A percentile compares a stretch with the other conserved stretches of the same genome.
Evolutionary conservation across 2,888 invertebrate species (phyloP).

Genomic region (Patella caerulea): DNA sequence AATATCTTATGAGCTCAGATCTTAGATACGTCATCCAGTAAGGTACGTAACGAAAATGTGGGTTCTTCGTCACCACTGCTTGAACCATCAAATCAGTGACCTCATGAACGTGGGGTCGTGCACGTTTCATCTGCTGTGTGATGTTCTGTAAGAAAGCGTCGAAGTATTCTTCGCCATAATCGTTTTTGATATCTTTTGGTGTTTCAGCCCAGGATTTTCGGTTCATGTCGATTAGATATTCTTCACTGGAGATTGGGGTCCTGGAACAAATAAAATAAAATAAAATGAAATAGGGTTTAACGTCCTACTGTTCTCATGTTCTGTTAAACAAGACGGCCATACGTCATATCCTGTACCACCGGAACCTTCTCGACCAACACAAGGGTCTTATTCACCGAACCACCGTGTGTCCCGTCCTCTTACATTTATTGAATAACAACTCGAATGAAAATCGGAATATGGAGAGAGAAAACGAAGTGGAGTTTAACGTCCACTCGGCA

Average conservation of each 20-base stretch:
- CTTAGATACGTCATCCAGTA: slow-evolving; percentile 53
- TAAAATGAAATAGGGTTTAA: too few relatives aligned
- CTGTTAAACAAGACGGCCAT: too few relatives aligned
- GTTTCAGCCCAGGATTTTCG: slow-evolving; percentile 64
- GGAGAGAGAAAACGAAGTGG: too few relatives aligned
- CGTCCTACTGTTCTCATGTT: too few relatives aligned
- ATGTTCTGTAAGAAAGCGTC: slow-evolving; percentile 59
- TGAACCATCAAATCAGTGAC: slow-evolving; percentile 60
- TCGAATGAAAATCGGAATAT: too few relatives aligned
- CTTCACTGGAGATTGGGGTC: slow-evolving; percentile 56
- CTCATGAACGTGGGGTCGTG: slow-evolving; percentile 56
- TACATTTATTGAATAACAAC: too few relatives aligned
- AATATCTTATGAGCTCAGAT: slow-evolving; percentile 51
- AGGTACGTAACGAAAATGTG: slow-evolving; percentile 60
- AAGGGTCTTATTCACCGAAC: too few relatives aligned
- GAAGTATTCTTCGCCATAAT: slow-evolving; percentile 65
- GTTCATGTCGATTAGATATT: slow-evolving; percentile 52
- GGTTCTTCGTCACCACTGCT: slow-evolving; percentile 49
- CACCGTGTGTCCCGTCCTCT: too few relatives aligned
- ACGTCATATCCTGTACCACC: too few relatives aligned
- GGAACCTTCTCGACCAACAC: too few relatives aligned
- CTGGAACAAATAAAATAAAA: slow-evolving; percentile 35
- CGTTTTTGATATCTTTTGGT: slow-evolving; percentile 61
- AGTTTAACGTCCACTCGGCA: too few relatives aligned
- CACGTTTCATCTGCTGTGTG: slow-evolving; percentile 55